Evolutionary conservation across 2,888 invertebrate species (phyloP).

Genomic region (Tanytarsus gracilentus): DNA sequence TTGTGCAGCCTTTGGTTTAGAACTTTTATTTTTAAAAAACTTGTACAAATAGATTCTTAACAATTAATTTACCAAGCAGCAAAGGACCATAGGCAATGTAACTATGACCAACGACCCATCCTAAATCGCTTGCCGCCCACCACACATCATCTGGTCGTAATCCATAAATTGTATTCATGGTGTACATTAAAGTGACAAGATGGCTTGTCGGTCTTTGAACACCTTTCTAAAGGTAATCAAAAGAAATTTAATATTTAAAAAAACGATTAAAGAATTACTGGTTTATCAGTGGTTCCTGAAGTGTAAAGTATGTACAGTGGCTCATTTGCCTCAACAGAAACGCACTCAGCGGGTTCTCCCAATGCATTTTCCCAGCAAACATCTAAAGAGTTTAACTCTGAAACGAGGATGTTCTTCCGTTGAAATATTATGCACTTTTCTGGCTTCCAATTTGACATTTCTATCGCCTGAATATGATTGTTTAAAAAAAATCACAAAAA

Average conservation of each 20-base stretch:
- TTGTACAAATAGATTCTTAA: slow-evolving; percentile 33
- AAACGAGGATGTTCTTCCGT: slow-evolving; percentile 57
- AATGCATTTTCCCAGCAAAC: slow-evolving; percentile 65
- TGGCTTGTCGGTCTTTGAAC: slow-evolving; percentile 83
- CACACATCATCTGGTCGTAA: slow-evolving; percentile 68
- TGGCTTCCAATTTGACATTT: slow-evolving; percentile 62
- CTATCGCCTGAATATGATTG: slow-evolving; percentile 51
- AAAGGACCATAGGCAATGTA: slow-evolving; percentile 90
- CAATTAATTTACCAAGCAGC: slow-evolving; percentile 49
- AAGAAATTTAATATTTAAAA: slow-evolving; percentile 33
- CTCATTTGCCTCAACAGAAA: slow-evolving; percentile 79
- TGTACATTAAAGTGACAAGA: slow-evolving; percentile 75
- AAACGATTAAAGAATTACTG: slow-evolving; percentile 28
- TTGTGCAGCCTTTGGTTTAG: slow-evolving; percentile 47
- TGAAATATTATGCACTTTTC: slow-evolving; percentile 75
- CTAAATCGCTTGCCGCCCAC: slow-evolving; percentile 65
- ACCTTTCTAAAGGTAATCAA: slow-evolving; percentile 52
- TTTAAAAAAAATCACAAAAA: neutral
- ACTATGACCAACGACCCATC: slow-evolving; percentile 92
- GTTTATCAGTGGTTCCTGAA: slow-evolving; percentile 70
- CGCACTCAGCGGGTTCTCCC: slow-evolving; percentile 64
- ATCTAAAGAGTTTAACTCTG: slow-evolving; percentile 58
- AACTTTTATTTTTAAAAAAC: neutral
- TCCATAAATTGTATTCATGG: slow-evolving; percentile 74
- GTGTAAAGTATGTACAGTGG: slow-evolving; percentile 89